Evolutionary conservation across 1,140 invertebrate species (phyloP).

Genomic region (Amphibalanus amphitrite): DNA sequence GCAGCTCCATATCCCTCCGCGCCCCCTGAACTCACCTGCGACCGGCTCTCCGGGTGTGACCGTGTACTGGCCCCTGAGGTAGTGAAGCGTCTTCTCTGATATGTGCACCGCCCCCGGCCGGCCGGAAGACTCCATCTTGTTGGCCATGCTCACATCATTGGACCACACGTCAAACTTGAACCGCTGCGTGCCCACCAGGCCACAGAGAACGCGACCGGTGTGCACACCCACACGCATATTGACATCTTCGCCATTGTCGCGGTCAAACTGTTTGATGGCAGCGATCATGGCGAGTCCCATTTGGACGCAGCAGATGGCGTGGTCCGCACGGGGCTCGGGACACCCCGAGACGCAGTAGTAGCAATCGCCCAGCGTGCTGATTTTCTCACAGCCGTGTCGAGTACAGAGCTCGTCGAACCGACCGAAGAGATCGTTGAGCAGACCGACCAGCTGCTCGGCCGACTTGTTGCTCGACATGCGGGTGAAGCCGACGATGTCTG

Average conservation of each 20-base stretch:
- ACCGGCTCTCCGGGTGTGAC: constrained; percentile 69
- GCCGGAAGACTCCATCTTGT: constrained; percentile 75
- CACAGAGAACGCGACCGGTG: constrained; percentile 73
- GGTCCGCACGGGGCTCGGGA: constrained; percentile 66
- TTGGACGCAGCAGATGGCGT: constrained; percentile 73
- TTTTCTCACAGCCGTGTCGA: constrained; percentile 38
- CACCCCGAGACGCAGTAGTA: constrained; percentile 76
- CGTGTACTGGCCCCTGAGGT: constrained; percentile 60
- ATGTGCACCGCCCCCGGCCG: constrained; percentile 78
- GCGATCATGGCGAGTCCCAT: constrained; percentile 64
- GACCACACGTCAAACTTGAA: constrained; percentile 93
- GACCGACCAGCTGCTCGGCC: constrained; percentile 66
- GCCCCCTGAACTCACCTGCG: constrained; percentile 45
- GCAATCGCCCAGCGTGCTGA: constrained; percentile 38
- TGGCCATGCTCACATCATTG: constrained; percentile 78
- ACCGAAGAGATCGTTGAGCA: constrained; percentile 90
- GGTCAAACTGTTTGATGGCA: constrained; percentile 73
- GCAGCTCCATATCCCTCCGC: no score
- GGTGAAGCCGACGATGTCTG: constrained; percentile 95
- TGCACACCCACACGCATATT: constrained; percentile 88
- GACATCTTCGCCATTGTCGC: constrained; percentile 57
- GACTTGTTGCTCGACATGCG: constrained; percentile 93
- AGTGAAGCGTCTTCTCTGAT: constrained; percentile 67
- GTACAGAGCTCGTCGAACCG: constrained; percentile 69
- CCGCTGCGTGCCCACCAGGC: constrained; percentile 67